Percentiles rank a stretch among this genome's conserved stretches.
Evolutionary conservation across 2,797 vertebrate genomes (phyloP).

Genomic region (Acridotheres tristis): DNA sequence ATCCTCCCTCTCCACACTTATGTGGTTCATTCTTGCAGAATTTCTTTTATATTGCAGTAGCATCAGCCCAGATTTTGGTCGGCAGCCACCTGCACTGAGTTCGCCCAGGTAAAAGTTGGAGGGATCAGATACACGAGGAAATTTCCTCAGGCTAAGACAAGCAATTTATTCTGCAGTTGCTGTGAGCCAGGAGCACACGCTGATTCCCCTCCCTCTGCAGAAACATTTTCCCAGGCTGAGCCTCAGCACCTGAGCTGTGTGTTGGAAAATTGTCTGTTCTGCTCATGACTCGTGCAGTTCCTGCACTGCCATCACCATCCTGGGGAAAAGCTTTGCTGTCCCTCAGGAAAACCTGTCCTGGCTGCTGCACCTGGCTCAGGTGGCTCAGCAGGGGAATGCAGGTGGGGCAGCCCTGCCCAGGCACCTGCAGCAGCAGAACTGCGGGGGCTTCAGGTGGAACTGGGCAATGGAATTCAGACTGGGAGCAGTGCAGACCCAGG

Average conservation of each 20-base stretch:
- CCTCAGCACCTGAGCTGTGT: not conserved
- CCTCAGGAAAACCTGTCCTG: not conserved
- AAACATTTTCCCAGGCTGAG: not conserved
- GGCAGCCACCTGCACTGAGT: not conserved
- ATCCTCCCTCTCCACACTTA: not conserved
- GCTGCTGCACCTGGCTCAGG: not conserved
- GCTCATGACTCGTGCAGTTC: not conserved
- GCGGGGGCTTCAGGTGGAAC: not conserved
- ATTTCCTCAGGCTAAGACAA: constrained; percentile 14
- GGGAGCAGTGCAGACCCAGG: too few species aligned
- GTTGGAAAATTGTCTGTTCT: not conserved
- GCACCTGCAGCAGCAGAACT: not conserved
- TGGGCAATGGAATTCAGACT: too few species aligned
- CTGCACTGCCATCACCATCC: not conserved
- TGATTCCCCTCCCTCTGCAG: not conserved
- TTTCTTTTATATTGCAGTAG: not conserved
- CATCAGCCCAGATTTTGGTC: not conserved
- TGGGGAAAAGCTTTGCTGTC: not conserved
- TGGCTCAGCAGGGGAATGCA: too few species aligned
- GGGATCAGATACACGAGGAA: not conserved
- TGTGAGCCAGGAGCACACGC: not conserved
- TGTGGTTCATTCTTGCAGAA: not conserved
- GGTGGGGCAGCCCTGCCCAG: not conserved
- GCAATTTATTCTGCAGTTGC: not conserved
- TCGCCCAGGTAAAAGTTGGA: not conserved